Evolutionary conservation across 1,140 invertebrate species (phyloP), one percentile per base, ranked within the genome.

Genomic region (Aplysia californica): DNA sequence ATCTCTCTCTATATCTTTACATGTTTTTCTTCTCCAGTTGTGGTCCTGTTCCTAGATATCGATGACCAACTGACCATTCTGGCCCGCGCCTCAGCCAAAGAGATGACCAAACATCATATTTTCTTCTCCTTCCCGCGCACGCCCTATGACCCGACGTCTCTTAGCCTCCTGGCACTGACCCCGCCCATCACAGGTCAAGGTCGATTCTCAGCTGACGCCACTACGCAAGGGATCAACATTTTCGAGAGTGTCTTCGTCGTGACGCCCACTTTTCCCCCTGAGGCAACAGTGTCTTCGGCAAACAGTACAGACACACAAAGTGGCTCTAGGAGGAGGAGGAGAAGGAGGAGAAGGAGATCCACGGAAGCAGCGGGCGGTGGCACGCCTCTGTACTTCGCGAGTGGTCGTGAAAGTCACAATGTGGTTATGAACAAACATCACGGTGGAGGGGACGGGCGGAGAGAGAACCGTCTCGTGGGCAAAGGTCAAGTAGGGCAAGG

Each of bases 171-270:
- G 36, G 70, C 55, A 5, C 0, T 73, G 10, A 26, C 5, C 1
- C 21, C 31, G 21, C n/a, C 35, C 1, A 29, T 61, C 1, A 18
- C 56, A 36, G 20, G 21, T 4, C 56, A 61, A 21, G 2, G 4
- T 3, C 33, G 23, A 23, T 73, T 73, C 35, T 2, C 35, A n/a
- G 61, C 59, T n/a, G 70, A 73, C 36, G 21, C n/a, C 35, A 39
- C 1, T 1, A 20, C 55, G 3, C 10, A 0, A 1, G n/a, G 41
- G 5, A 41, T 73, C 31, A 73, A 41, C 58, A 73, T 73, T 3
- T 73, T 73, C 38, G 56, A 61, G 4, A 73, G 70, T 38, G 4
- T 73, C 29, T 61, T 73, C 35, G 70, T 73, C 26, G 61, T 73
- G 26, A 36, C 18, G 20, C 4, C n/a, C 18, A 61, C 56, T 5